Evolutionary conservation across 2,797 vertebrate genomes (phyloP).

Genomic region (Enteromius unitaeniatus): DNA sequence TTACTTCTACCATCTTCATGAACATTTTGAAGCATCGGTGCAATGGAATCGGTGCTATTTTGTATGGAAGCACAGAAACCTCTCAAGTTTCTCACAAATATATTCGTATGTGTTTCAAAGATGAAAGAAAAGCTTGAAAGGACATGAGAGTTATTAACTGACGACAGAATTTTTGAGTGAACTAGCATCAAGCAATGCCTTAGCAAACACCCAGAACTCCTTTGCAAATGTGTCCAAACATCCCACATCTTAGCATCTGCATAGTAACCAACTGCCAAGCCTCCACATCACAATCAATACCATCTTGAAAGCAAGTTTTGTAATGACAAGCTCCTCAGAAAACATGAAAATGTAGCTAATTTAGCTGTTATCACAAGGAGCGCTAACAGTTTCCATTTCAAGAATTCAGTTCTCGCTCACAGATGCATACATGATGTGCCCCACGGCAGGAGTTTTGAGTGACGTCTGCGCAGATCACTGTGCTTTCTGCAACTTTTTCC

Average conservation of each 20-base stretch:
- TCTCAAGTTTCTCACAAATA: not conserved
- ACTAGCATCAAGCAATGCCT: not conserved
- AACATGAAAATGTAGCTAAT: not conserved
- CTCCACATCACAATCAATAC: not conserved
- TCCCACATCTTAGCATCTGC: not conserved
- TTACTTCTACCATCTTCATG: not conserved
- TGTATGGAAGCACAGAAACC: not conserved
- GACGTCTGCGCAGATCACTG: not conserved
- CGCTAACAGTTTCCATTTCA: not conserved
- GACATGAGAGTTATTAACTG: not conserved
- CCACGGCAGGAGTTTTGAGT: not conserved
- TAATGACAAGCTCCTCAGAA: not conserved
- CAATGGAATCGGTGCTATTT: not conserved
- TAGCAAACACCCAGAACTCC: not conserved
- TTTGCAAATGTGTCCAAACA: not conserved
- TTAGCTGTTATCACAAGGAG: not conserved
- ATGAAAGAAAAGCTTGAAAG: not conserved
- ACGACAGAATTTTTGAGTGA: not conserved
- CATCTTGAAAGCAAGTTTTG: not conserved
- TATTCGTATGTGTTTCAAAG: not conserved
- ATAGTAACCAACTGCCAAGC: not conserved
- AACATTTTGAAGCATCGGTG: not conserved
- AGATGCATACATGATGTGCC: not conserved
- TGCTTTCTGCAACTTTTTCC: conserved; percentile 11
- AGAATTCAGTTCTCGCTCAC: not conserved